Conservation (phyloP, 2,888 invertebrate species). For the Tenthredo livida region DNA sequence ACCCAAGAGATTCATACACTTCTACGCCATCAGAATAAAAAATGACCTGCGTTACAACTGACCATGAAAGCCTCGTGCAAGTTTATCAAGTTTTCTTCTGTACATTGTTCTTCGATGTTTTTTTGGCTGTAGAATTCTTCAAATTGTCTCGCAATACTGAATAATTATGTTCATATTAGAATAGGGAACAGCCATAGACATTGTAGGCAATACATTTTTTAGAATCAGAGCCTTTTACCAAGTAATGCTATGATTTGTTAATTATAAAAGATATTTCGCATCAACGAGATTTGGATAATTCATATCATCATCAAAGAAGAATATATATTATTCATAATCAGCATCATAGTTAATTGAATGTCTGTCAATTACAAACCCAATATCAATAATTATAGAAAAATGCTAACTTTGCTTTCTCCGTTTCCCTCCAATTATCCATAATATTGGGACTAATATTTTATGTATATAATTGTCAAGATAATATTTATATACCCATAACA, state of each 20-base stretch:
- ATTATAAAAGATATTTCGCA: too few relatives aligned
- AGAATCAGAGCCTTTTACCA: not conserved
- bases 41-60: constrained; percentile 36
- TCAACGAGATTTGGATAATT: too few relatives aligned
- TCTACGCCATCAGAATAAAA: not conserved
- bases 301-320: too few relatives aligned
- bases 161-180: not conserved
- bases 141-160: constrained; percentile 59
- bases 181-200: not conserved
- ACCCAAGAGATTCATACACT: not conserved
- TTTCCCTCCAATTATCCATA: constrained; percentile 26
- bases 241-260: not conserved
- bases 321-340: too few relatives aligned
- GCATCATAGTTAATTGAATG: too few relatives aligned
- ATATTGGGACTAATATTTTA: not conserved
- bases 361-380: too few relatives aligned
- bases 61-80: constrained; percentile 68
- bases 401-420: not conserved
- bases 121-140: constrained; percentile 61
- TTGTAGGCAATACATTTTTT: not conserved
- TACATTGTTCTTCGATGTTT: constrained; percentile 66
- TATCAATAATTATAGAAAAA: constrained; percentile 10
- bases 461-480: not conserved
- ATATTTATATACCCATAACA: not conserved
- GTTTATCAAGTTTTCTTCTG: constrained; percentile 64